Evolutionary conservation across 2,888 invertebrate genomes (phyloP), one percentile per base, ranked within the genome.

Genomic region (Eilema caniola): DNA sequence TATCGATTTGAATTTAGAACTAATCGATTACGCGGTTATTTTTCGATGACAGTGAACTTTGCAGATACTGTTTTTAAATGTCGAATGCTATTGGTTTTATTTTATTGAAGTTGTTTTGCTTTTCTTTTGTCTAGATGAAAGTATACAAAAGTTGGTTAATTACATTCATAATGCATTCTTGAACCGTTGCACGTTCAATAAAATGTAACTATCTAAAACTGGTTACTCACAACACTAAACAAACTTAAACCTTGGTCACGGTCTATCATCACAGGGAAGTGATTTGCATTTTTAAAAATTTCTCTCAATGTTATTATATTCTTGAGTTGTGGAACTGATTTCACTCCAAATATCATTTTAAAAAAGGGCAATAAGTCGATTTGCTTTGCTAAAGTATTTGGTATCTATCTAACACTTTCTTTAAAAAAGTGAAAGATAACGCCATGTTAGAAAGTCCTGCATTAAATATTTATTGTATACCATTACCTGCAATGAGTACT

Each of bases 1-100:
- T 73, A 75, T 76, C 64, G 66, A 68, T 76, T 77, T 67, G 61
- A 70, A 67, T 73, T 62, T 71, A 72, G 68, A 62, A 47, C 57
- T 65, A 33, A 60, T 69, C 53, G 33, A 63, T 66, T 67, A 60
- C 60, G 57, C 20, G 24, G 14, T n/a, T 64, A 56, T 33, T 73
- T 71, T 69, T 62, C 69, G 31, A 28, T 69, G n/a, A 61, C 47
- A 56, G 23, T 76, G 24, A 71, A 69, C 59, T 67, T 67, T 20
- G 28, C 47, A 28, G 47, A 4, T 64, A 57, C 57, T 12, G 57
- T 57, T 57, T 57, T 57, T 57, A n/a, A 57, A 57, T 24, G 14
- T 24, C 12, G 20, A 41, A 41, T 4, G 47, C 2, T 62, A 8
- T 37, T 37, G 33, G 33, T 11, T 2, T 28, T 28, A 28, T 11